Percentiles rank a stretch among this genome's conserved stretches.
Conservation (phyloP, 2,113 vertebrate genomes). For the Eulacestoma nigropectus region DNA sequence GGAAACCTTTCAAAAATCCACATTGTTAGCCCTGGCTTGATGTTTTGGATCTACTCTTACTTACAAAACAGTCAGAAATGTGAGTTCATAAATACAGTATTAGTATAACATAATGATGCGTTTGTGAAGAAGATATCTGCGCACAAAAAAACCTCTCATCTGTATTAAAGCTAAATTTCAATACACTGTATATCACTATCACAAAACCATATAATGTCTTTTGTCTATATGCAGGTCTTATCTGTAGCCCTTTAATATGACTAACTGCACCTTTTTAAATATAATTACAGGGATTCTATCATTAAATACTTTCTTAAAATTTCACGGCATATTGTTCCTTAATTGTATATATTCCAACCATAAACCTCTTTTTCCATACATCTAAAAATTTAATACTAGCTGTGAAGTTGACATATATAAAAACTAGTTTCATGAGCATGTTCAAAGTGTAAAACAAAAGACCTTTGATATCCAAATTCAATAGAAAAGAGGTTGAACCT, state of each 20-base stretch:
- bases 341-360: neutral
- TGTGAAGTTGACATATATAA: neutral
- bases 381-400: neutral
- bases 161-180: neutral
- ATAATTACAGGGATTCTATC: neutral
- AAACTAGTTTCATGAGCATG: neutral
- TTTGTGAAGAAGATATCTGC: neutral
- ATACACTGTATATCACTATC: neutral
- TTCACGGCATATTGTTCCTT: neutral
- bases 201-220: neutral
- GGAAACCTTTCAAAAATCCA: neutral
- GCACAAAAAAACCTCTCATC: neutral
- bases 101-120: neutral
- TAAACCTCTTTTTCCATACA: neutral
- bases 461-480: neutral
- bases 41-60: neutral
- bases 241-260: neutral
- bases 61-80: neutral
- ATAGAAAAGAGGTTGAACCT: neutral
- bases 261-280: neutral
- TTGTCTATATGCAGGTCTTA: neutral
- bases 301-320: neutral
- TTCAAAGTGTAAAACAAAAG: neutral
- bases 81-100: neutral
- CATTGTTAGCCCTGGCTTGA: neutral